These are phyloP conservation scores for Ypsolopha scabrella DNA, from an alignment of 2,888 invertebrate genomes.

Conservation along the genomic window DNA sequence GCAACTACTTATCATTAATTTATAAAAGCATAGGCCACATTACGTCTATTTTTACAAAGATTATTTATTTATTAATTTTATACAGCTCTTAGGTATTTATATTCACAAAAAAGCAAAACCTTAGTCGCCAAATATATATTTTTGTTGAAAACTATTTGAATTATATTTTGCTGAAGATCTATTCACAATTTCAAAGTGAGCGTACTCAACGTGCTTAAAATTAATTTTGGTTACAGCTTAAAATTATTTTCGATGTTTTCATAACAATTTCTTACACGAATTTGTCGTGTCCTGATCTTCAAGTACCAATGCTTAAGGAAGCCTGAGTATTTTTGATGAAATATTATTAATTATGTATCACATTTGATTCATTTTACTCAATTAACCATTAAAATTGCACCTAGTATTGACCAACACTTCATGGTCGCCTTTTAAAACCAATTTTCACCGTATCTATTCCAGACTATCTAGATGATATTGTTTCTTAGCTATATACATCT, in stretches of 20 bases:
- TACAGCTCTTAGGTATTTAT: background rate
- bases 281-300: background rate
- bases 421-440: background rate
- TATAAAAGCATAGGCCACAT: conserved; percentile 1
- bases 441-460: background rate
- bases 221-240: conserved; percentile 1
- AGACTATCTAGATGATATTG: background rate
- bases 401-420: background rate
- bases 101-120: background rate
- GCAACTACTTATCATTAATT: no score
- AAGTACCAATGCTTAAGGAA: no score
- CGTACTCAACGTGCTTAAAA: background rate
- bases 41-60: conserved; percentile 1
- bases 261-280: background rate
- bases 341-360: conserved; percentile 39
- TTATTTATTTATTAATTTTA: background rate
- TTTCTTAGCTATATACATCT: background rate
- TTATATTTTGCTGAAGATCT: background rate
- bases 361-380: conserved; percentile 52
- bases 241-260: background rate
- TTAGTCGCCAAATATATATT: background rate
- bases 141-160: background rate
- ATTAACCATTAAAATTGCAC: conserved; percentile 17
- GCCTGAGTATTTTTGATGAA: background rate
- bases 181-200: background rate